Evolutionary conservation across 2,888 invertebrate genomes (phyloP).

Genomic region (Lydus trimaculatus): DNA sequence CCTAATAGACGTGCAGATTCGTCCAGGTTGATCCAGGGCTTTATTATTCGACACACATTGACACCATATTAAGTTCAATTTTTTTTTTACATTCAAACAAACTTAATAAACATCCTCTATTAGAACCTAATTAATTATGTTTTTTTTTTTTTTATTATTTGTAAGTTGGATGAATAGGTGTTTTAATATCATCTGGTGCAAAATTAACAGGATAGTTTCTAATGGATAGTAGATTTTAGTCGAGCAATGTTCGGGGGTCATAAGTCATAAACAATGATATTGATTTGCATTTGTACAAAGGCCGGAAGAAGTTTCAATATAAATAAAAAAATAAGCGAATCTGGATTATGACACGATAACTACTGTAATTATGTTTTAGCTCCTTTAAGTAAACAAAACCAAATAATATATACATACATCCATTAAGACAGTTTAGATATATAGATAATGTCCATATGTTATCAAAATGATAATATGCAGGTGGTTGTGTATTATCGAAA

Average conservation of each 20-base stretch:
- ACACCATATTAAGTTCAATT: constrained; percentile 13
- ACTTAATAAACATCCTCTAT: neutral
- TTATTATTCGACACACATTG: constrained; percentile 31
- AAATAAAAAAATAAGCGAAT: constrained; percentile 10
- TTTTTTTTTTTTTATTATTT: too few species aligned
- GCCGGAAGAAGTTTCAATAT: constrained; percentile 31
- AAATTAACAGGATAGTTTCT: neutral
- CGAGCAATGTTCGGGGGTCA: constrained; percentile 23
- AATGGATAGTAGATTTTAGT: neutral
- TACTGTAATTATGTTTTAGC: constrained; percentile 1
- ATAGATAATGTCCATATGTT: constrained; percentile 41
- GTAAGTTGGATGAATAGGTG: neutral
- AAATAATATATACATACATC: constrained; percentile 25
- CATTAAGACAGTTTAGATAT: constrained; percentile 14
- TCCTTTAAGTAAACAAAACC: constrained; percentile 7
- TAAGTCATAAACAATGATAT: constrained; percentile 29
- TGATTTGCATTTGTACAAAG: constrained; percentile 39
- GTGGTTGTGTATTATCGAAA: constrained; percentile 36
- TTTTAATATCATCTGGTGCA: neutral
- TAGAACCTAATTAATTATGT: neutral
- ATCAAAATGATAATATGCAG: constrained; percentile 31
- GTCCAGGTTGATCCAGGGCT: constrained; percentile 38
- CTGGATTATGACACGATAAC: constrained; percentile 1
- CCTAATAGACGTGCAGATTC: constrained; percentile 50
- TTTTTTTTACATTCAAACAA: constrained; percentile 13